Evolutionary conservation across 2,888 invertebrate genomes (phyloP).

Genomic region (Asteroscopus sphinx): DNA sequence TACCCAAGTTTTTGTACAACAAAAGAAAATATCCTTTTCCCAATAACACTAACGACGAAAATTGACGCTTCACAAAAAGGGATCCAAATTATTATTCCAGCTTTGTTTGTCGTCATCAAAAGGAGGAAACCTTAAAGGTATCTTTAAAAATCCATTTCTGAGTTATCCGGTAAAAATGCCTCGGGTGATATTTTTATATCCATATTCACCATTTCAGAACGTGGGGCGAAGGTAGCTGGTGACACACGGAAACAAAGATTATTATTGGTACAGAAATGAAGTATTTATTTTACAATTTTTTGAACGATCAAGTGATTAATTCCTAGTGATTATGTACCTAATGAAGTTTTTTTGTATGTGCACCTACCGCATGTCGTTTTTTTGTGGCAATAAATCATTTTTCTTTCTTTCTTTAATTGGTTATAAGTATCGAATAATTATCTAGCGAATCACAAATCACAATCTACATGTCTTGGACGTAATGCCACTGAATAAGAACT

Average conservation of each 20-base stretch:
- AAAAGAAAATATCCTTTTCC: slow-evolving; percentile 65
- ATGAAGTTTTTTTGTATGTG: background rate
- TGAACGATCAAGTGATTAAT: slow-evolving; percentile 25
- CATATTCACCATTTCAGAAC: slow-evolving; percentile 62
- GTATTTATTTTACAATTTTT: slow-evolving; percentile 23
- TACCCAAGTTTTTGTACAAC: slow-evolving; percentile 51
- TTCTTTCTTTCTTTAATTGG: too few species aligned
- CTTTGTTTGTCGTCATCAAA: slow-evolving; percentile 76
- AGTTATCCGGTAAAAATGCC: slow-evolving; percentile 63
- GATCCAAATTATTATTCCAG: slow-evolving; percentile 73
- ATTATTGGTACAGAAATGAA: slow-evolving; percentile 36
- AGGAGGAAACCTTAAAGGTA: slow-evolving; percentile 63
- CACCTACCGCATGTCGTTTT: too few species aligned
- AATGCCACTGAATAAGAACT: too few species aligned
- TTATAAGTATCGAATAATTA: too few species aligned
- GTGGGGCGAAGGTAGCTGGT: slow-evolving; percentile 39
- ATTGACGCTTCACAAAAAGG: slow-evolving; percentile 63
- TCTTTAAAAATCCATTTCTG: slow-evolving; percentile 70
- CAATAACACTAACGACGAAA: slow-evolving; percentile 68
- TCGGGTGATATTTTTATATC: slow-evolving; percentile 66
- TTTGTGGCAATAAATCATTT: too few species aligned
- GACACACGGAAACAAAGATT: slow-evolving; percentile 52
- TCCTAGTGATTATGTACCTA: slow-evolving; percentile 3
- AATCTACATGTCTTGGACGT: too few species aligned
- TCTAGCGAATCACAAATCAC: too few species aligned